Percentiles rank a stretch among this genome's conserved stretches.
Conservation (phyloP, 2,797 vertebrate species). For the Pantherophis vulpinus region DNA sequence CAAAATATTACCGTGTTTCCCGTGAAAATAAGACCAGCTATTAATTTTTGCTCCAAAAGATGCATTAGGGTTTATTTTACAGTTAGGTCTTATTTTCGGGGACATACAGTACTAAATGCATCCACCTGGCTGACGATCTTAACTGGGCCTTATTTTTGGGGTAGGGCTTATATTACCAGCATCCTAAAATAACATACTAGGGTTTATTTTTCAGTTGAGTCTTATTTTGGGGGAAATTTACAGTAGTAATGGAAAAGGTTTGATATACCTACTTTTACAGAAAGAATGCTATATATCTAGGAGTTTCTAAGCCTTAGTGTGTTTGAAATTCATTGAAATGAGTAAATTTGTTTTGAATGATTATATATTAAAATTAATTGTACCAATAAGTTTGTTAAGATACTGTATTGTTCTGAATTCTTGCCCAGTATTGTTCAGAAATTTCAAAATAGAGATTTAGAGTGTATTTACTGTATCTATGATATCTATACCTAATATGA, state of each 20-base stretch:
- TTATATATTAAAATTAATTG: not conserved
- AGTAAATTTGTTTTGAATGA: not conserved
- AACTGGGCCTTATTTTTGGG: too few relatives aligned
- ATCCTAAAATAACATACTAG: too few relatives aligned
- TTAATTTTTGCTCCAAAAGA: too few relatives aligned
- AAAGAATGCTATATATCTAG: not conserved
- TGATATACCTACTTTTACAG: slow-evolving; percentile 51
- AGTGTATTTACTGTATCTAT: not conserved
- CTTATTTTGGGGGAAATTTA: too few relatives aligned
- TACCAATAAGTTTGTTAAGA: not conserved
- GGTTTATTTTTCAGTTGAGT: too few relatives aligned
- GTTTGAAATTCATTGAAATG: not conserved
- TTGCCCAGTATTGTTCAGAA: slow-evolving; percentile 2
- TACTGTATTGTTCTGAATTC: not conserved
- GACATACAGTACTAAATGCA: too few relatives aligned
- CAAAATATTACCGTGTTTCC: slow-evolving; percentile 6
- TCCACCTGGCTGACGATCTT: too few relatives aligned
- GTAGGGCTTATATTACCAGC: too few relatives aligned
- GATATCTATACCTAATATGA: not conserved
- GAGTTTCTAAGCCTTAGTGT: not conserved
- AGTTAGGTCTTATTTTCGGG: too few relatives aligned
- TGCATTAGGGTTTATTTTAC: too few relatives aligned
- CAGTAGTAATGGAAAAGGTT: slow-evolving; percentile 54
- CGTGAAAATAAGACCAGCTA: too few relatives aligned
- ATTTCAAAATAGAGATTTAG: slow-evolving; percentile 10